Conservation (phyloP, 2,888 invertebrate species). For the Dicycla oo region DNA sequence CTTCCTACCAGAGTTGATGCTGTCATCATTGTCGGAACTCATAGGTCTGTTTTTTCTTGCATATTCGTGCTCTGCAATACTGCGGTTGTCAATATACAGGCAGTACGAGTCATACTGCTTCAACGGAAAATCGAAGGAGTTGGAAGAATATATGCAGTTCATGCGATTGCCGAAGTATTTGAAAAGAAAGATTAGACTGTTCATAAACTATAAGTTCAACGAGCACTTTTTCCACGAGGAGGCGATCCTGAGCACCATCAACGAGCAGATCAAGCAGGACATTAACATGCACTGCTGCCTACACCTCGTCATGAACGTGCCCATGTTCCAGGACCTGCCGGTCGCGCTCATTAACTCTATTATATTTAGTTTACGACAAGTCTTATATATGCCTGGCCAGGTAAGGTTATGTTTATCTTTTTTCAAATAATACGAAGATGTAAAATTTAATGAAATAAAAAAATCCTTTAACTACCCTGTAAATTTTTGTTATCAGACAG, state of each 20-base stretch:
- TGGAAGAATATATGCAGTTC: slow-evolving; percentile 74
- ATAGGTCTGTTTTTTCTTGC: slow-evolving; percentile 73
- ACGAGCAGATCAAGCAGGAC: slow-evolving; percentile 87
- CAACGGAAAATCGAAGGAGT: slow-evolving; percentile 72
- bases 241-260: slow-evolving; percentile 76
- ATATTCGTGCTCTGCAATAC: slow-evolving; percentile 70
- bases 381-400: slow-evolving; percentile 91
- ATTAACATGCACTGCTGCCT: slow-evolving; percentile 90
- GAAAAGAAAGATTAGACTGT: slow-evolving; percentile 74
- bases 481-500: slow-evolving; percentile 75
- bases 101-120: slow-evolving; percentile 72
- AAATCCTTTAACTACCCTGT: no score
- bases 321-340: slow-evolving; percentile 89
- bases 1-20: slow-evolving; percentile 69
- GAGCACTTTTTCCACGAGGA: slow-evolving; percentile 78
- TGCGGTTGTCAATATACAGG: slow-evolving; percentile 74
- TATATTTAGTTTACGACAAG: slow-evolving; percentile 86
- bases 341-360: slow-evolving; percentile 86
- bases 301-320: slow-evolving; percentile 88
- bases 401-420: slow-evolving; percentile 59
- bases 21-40: slow-evolving; percentile 70
- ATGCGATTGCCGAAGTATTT: slow-evolving; percentile 73
- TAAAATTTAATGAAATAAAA: not conserved
- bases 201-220: slow-evolving; percentile 78
- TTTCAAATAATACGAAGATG: not conserved